Evolutionary conservation across 2,888 invertebrate species (phyloP).

Genomic region (Stenchaetothrips biformis): DNA sequence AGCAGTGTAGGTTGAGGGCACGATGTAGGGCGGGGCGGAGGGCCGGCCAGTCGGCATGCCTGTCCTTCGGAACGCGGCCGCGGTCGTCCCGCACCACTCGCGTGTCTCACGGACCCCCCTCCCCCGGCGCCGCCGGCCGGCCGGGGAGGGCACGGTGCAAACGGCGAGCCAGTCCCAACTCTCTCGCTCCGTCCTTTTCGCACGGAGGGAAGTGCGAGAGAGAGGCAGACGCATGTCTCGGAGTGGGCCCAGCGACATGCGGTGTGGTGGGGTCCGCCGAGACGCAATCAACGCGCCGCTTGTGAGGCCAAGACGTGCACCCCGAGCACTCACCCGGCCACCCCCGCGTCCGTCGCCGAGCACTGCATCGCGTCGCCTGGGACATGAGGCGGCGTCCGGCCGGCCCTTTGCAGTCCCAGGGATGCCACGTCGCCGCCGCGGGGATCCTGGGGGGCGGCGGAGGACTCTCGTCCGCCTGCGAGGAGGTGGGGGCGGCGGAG

Average conservation of each 20-base stretch:
- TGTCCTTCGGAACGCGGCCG: too few species aligned
- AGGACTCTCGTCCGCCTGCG: neutral
- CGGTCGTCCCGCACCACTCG: neutral
- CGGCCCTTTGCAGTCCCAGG: neutral
- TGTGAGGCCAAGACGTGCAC: neutral
- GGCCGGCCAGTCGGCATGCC: too few species aligned
- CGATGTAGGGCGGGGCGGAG: too few species aligned
- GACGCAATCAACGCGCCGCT: conserved; percentile 11
- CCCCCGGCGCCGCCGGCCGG: neutral
- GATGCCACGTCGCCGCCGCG: neutral
- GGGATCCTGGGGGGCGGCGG: neutral
- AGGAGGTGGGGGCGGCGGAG: neutral
- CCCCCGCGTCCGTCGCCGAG: neutral
- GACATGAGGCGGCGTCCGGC: neutral
- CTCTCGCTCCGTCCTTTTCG: neutral
- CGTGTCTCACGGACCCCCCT: neutral
- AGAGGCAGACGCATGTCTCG: neutral
- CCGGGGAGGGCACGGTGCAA: neutral
- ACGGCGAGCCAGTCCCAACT: neutral
- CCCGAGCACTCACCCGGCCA: neutral
- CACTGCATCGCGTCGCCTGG: neutral
- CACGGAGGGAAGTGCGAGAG: neutral
- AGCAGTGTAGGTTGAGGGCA: neutral
- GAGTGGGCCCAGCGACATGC: neutral
- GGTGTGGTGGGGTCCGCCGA: neutral